These are phyloP conservation scores for Eucera pruinosa DNA, from an alignment of 2,888 invertebrate species.

Conservation along the genomic window DNA sequence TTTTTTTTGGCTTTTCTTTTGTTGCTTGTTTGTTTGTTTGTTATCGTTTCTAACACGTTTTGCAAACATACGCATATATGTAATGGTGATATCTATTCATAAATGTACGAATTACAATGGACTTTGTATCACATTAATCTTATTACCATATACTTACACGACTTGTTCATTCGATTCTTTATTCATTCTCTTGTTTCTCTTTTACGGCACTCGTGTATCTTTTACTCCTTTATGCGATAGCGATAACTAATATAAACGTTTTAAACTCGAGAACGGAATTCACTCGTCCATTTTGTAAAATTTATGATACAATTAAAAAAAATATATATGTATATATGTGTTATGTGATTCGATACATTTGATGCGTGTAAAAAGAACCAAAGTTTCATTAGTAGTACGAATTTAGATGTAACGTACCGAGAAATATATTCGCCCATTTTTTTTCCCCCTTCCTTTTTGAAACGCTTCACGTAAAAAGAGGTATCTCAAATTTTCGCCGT, in stretches of 20 bases:
- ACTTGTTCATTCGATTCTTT: slow-evolving; percentile 49
- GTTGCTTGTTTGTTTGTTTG: not conserved
- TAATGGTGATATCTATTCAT: slow-evolving; percentile 42
- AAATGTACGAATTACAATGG: slow-evolving; percentile 70
- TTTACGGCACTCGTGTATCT: slow-evolving; percentile 38
- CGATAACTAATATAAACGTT: slow-evolving; percentile 36
- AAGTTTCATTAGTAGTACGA: slow-evolving; percentile 35
- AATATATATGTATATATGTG: slow-evolving; percentile 9
- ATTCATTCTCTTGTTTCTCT: slow-evolving; percentile 28
- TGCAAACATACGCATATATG: slow-evolving; percentile 40
- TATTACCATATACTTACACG: slow-evolving; percentile 69
- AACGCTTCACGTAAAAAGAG: slow-evolving; percentile 40
- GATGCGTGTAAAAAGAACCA: not conserved
- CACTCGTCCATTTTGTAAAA: slow-evolving; percentile 49
- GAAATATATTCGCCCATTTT: slow-evolving; percentile 25
- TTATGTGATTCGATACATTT: slow-evolving; percentile 17
- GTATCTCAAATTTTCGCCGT: slow-evolving; percentile 26
- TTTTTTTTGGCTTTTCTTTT: too few species aligned
- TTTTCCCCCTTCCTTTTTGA: slow-evolving; percentile 20
- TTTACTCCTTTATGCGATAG: slow-evolving; percentile 23
- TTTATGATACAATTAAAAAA: slow-evolving; percentile 35
- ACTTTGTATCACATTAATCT: slow-evolving; percentile 80
- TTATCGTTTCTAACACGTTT: slow-evolving; percentile 33
- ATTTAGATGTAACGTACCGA: slow-evolving; percentile 48
- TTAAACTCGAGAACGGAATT: slow-evolving; percentile 32